Base-by-base conservation (phyloP, 2,113 vertebrate species). In the Mus pahari region DNA sequence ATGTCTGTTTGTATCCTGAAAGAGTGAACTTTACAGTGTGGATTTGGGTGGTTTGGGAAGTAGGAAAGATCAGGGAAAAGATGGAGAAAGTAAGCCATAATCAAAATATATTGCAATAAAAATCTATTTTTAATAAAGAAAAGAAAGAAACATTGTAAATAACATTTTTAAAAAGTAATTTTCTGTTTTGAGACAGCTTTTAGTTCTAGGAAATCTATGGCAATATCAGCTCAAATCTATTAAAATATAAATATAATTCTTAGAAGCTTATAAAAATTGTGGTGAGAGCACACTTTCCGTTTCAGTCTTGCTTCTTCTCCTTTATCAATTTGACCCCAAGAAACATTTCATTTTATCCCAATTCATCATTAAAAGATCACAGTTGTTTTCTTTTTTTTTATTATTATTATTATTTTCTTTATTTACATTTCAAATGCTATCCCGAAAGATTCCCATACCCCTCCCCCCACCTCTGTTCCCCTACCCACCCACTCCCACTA, bases 301-400 rank as follows among this genome's bases (percentile, higher is more conserved):
- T 24, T 24, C 64, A 73, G 0, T 90, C 17, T 81, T 73, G 16
- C 19, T 79, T 73, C 90, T 73, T 93, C 62, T 42, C 1, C 84
- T 68, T 86, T 58, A 7, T 22, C 48, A 78, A 3, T 89, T 84
- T 92, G 31, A 91, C 53, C 66, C 42, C 74, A 42, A 94, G 48
- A 64, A 73, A 86, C 33, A 66, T 87, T 94, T 86, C 26, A 14
- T 88, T 96, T 95, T 90, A 28, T 88, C 91, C 16, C 31, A 78
- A 75, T 60, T 53, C 55, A 50, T 81, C 31, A 53, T 92, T 33
- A 88, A 79, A 94, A 19, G 7, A 58, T 39, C 88, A 83, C 20
- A 74, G 53, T 68, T 73, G 17, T 87, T 58, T 45, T 87, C n/a
- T n/a, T n/a, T n/a, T n/a, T n/a, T n/a, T n/a, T n/a, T n/a, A n/a